These are phyloP conservation scores for Zoanthus sansibaricus DNA, from an alignment of 92 coral and sea anemone species.

Conservation along the genomic window DNA sequence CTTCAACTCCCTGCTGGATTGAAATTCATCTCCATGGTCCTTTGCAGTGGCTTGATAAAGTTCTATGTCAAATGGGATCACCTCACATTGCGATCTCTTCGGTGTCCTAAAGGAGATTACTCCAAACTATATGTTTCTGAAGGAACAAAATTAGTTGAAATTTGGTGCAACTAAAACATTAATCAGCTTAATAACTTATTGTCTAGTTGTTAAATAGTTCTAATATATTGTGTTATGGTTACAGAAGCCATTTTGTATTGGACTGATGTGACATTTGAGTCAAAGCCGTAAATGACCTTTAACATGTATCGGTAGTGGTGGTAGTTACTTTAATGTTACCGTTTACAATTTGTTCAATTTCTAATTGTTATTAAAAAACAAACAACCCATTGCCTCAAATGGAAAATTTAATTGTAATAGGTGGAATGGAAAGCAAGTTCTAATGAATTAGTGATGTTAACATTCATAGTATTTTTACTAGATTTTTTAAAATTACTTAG, in stretches of 20 bases:
- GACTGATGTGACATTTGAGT: not conserved
- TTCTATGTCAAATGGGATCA: constrained; percentile 97
- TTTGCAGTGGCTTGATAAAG: constrained; percentile 98
- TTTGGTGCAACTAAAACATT: not conserved
- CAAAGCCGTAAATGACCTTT: too few relatives aligned
- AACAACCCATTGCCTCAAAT: too few relatives aligned
- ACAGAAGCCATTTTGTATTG: not conserved
- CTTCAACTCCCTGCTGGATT: constrained; percentile 98
- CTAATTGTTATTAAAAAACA: too few relatives aligned
- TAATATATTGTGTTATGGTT: not conserved
- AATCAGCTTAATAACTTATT: not conserved
- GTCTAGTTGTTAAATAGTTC: not conserved
- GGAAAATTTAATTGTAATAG: too few relatives aligned
- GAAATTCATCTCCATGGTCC: constrained; percentile 99
- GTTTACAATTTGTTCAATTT: too few relatives aligned
- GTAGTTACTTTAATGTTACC: too few relatives aligned
- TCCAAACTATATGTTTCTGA: not conserved
- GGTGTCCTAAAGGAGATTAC: constrained; percentile 68
- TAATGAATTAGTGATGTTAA: too few relatives aligned
- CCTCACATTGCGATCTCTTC: constrained; percentile 97
- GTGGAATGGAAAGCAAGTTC: too few relatives aligned
- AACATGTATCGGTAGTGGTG: too few relatives aligned
- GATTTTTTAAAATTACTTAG: too few relatives aligned
- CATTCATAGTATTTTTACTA: too few relatives aligned
- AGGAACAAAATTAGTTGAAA: not conserved